phyloP scores from a whole-genome alignment of 92 coral and sea anemone genomes.

The Parazoanthus darwini region DNA sequence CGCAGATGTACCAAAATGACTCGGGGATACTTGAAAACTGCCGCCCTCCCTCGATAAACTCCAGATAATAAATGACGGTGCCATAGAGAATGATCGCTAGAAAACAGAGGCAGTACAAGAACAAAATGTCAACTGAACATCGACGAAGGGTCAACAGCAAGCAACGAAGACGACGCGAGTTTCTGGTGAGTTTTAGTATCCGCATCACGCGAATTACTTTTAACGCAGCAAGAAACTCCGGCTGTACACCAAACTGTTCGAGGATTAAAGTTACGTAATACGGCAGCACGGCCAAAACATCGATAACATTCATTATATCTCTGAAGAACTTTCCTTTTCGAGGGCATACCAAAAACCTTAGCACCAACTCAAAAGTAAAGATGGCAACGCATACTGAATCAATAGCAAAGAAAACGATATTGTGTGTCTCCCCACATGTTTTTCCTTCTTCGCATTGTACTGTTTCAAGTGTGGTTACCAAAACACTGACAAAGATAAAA shows the following conservation, averaged over 20 bases:
- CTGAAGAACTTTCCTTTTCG: conserved; percentile 68
- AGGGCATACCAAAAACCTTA: conserved; percentile 85
- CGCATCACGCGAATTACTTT: conserved; percentile 80
- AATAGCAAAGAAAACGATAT: conserved; percentile 56
- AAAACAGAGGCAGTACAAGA: conserved; percentile 81
- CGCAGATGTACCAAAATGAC: conserved; percentile 87
- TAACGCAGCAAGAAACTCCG: conserved; percentile 73
- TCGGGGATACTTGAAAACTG: conserved; percentile 88
- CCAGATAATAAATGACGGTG: conserved; percentile 72
- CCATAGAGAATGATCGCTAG: conserved; percentile 85
- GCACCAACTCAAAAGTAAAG: conserved; percentile 67
- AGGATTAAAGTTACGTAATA: conserved; percentile 67
- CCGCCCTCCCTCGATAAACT: conserved; percentile 59
- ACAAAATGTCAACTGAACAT: conserved; percentile 79
- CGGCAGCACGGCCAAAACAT: conserved; percentile 72
- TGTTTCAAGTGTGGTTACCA: conserved; percentile 82
- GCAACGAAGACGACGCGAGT: conserved; percentile 79
- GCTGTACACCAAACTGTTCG: conserved; percentile 67
- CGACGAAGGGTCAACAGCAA: conserved; percentile 74
- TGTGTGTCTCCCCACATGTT: conserved; percentile 74
- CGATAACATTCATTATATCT: conserved; percentile 74
- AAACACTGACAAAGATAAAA: conserved; percentile 76
- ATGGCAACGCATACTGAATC: conserved; percentile 82
- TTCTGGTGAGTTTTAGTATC: conserved; percentile 81
- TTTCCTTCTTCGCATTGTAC: conserved; percentile 55